Conservation (phyloP, 2,888 invertebrate genomes). For the Drosophila seclusa region DNA sequence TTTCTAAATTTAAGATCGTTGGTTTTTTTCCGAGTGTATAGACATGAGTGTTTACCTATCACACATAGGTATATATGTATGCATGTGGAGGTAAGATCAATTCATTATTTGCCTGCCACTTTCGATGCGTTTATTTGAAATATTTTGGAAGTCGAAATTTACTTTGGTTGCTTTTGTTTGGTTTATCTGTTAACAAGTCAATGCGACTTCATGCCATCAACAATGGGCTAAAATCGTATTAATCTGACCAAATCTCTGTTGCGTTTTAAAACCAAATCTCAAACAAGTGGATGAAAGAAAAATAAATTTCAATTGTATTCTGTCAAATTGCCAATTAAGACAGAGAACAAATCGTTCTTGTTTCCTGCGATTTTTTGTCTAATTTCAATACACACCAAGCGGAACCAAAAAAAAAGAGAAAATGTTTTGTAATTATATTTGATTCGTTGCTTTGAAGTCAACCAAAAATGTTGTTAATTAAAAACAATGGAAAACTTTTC, state of each 20-base stretch:
- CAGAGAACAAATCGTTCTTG: not conserved
- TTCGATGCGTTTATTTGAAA: slow-evolving; percentile 70
- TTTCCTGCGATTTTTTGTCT: not conserved
- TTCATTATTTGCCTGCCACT: slow-evolving; percentile 32
- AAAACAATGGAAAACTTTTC: not conserved
- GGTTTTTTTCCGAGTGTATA: not conserved
- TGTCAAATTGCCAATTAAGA: not conserved
- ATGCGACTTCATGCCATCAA: slow-evolving; percentile 54
- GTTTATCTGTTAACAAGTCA: slow-evolving; percentile 59
- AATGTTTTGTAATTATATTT: not conserved
- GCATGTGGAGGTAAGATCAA: slow-evolving; percentile 20
- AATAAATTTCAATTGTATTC: not conserved
- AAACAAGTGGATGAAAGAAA: not conserved
- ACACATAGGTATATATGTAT: not conserved
- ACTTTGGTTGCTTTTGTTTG: slow-evolving; percentile 57
- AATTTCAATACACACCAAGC: not conserved
- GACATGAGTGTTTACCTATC: slow-evolving; percentile 14
- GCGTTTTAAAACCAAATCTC: not conserved
- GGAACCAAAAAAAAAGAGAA: not conserved
- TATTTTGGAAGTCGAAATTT: slow-evolving; percentile 48
- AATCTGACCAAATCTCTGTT: not conserved
- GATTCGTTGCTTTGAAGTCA: not conserved
- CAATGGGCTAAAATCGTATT: slow-evolving; percentile 43
- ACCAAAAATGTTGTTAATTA: not conserved
- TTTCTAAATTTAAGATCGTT: not conserved